Evolutionary conservation across 2,888 invertebrate species (phyloP).

Genomic region (Drosophila silvestris): DNA sequence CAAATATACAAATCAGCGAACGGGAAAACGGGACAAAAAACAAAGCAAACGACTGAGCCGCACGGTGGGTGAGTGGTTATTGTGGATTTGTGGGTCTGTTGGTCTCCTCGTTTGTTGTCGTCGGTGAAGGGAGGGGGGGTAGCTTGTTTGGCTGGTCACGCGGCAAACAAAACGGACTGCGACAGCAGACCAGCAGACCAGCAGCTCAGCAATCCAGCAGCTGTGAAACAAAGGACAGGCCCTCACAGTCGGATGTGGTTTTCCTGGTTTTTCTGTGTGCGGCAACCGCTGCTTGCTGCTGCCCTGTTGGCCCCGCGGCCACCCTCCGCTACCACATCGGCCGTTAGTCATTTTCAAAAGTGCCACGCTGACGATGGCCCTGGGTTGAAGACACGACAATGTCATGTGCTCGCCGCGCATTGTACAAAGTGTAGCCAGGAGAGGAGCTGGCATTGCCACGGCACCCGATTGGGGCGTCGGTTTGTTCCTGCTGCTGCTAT

Average conservation of each 20-base stretch:
- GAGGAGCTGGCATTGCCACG: conserved; percentile 23
- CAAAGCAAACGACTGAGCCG: conserved; percentile 8
- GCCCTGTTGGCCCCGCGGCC: background rate
- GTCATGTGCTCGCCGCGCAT: conserved; percentile 66
- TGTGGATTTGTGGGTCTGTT: conserved; percentile 12
- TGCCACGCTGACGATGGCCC: conserved; percentile 51
- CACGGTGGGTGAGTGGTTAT: conserved; percentile 17
- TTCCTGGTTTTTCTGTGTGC: conserved; percentile 73
- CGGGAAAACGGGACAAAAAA: conserved; percentile 43
- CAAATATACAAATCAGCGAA: conserved; percentile 76
- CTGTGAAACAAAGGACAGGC: conserved; percentile 69
- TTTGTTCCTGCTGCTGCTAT: conserved; percentile 41
- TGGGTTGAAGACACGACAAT: conserved; percentile 53
- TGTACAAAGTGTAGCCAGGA: conserved; percentile 59
- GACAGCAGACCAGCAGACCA: conserved; percentile 16
- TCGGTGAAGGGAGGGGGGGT: conserved; percentile 15
- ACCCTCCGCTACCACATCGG: conserved; percentile 46
- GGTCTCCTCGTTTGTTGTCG: background rate
- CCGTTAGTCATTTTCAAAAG: conserved; percentile 75
- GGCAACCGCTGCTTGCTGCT: conserved; percentile 49
- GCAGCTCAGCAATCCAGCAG: conserved; percentile 44
- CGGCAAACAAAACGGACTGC: conserved; percentile 59
- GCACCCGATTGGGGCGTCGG: conserved; percentile 25
- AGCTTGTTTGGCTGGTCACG: conserved; percentile 77
- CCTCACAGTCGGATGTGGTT: conserved; percentile 76